Conservation (phyloP, 2,797 vertebrate species). For the Gallinago stenura region DNA sequence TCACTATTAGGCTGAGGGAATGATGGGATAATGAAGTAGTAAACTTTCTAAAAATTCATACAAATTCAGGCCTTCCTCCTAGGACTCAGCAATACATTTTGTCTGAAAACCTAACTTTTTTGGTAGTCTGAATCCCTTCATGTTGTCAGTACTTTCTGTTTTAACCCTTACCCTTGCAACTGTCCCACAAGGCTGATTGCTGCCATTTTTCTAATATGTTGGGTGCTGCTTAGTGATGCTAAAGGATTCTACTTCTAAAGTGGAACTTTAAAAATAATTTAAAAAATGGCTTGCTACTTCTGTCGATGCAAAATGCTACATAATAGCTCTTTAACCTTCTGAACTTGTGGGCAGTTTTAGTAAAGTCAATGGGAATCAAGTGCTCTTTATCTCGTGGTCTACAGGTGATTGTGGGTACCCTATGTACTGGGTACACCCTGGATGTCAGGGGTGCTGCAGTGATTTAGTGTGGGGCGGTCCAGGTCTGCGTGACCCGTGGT, state of each 20-base stretch:
- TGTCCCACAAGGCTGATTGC: not conserved
- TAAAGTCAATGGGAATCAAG: not conserved
- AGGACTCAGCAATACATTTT: not conserved
- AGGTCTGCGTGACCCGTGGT: not conserved
- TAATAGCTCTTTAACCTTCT: not conserved
- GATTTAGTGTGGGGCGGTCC: not conserved
- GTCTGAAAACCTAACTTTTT: not conserved
- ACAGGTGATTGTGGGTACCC: fast-evolving
- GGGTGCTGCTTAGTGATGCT: not conserved
- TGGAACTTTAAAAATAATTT: not conserved
- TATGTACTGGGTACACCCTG: fast-evolving
- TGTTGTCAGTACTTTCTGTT: not conserved
- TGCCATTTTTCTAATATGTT: not conserved
- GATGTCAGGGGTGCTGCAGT: not conserved
- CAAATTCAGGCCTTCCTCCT: not conserved
- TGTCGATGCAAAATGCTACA: not conserved
- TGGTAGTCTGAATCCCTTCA: not conserved
- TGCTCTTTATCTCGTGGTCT: not conserved
- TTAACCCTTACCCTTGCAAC: not conserved
- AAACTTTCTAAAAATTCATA: not conserved
- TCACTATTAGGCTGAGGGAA: not conserved
- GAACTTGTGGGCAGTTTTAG: not conserved
- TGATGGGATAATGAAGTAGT: not conserved
- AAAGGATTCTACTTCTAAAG: not conserved
- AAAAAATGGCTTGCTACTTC: not conserved